Conservation (phyloP, 2,797 vertebrate genomes). For the Pantherophis alleghaniensis region DNA sequence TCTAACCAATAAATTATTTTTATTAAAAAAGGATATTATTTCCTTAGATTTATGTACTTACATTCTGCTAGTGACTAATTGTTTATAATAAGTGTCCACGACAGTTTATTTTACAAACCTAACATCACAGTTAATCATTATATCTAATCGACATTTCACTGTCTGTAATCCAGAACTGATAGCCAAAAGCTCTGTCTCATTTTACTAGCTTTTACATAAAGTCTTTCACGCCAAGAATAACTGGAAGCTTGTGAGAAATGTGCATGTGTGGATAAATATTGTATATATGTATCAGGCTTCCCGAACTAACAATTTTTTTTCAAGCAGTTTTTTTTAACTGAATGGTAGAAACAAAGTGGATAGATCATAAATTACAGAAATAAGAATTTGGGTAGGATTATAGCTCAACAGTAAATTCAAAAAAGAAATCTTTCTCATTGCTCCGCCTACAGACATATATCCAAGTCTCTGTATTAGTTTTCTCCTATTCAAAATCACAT, state of each 20-base stretch:
- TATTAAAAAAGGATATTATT: neutral
- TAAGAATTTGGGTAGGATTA: constrained; percentile 30
- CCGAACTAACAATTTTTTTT: neutral
- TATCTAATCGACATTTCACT: neutral
- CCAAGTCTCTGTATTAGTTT: neutral
- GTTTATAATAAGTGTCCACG: neutral
- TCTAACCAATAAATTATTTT: neutral
- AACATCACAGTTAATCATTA: neutral
- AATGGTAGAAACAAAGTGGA: constrained; percentile 19
- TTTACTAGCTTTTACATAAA: constrained; percentile 59
- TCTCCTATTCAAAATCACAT: neutral
- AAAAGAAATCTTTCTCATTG: neutral
- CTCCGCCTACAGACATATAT: neutral
- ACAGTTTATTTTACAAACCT: neutral
- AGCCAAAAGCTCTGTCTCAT: constrained; percentile 10
- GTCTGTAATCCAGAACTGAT: neutral
- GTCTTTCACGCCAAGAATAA: constrained; percentile 51
- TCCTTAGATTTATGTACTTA: neutral
- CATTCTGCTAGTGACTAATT: constrained; percentile 20
- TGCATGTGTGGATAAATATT: neutral
- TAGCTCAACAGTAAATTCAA: neutral
- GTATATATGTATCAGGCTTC: constrained; percentile 7
- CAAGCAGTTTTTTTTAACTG: constrained; percentile 15
- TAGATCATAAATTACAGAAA: constrained; percentile 9
- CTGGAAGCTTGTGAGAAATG: constrained; percentile 35